Base-by-base conservation (phyloP, 2,113 vertebrate genomes). In the Salvelinus fontinalis region DNA sequence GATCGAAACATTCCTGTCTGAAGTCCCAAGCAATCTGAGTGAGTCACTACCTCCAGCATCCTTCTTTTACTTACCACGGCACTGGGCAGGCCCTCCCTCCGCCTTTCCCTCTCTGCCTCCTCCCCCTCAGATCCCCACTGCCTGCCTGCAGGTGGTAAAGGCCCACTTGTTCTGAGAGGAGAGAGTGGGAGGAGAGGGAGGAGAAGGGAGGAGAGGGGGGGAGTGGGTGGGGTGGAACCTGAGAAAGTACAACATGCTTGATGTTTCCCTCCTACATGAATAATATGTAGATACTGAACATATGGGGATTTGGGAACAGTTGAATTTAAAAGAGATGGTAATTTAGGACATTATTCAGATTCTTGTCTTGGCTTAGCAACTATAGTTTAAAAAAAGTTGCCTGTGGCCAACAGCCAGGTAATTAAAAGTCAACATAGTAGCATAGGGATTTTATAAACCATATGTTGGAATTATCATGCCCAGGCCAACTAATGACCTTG, bases 71-170 rank as follows among this genome's bases (percentile, higher is more conserved):
- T 83, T 75, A 70, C 29, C 16, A 18, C 26, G 11, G 20, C 20
- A 29, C 27, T 39, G 67, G 29, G 26, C 65, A 29, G 27, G 20
- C 51, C 24, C n/a, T 59, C 20, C 39, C 24, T 27, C 67, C 11
- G 2, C 60, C 66, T 59, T 13, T n/a, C 29, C n/a, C 54, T 34
- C 27, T 14, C 7, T 31, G 44, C n/a, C n/a, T 29, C 20, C 14
- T 60, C 13, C 75, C 57, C 34, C 22, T 3, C 34, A 9, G 22
- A 18, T 34, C 78, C 9, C 39, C 8, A 8, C 34, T 65, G 78
- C 49, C 49, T 12, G 22, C 76, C 83, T 81, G 85, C 73, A 79
- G 72, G 77, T 85, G 67, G 85, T 87, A 89, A 80, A 83, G 83
- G 49, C 75, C 70, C 65, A 62, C 73, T 81, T 84, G 81, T 87